A percentile compares a stretch with the other conserved stretches of the same genome.
These are phyloP conservation scores for Eilema sororculum DNA, from an alignment of 2,888 invertebrate genomes.

Conservation along the genomic window DNA sequence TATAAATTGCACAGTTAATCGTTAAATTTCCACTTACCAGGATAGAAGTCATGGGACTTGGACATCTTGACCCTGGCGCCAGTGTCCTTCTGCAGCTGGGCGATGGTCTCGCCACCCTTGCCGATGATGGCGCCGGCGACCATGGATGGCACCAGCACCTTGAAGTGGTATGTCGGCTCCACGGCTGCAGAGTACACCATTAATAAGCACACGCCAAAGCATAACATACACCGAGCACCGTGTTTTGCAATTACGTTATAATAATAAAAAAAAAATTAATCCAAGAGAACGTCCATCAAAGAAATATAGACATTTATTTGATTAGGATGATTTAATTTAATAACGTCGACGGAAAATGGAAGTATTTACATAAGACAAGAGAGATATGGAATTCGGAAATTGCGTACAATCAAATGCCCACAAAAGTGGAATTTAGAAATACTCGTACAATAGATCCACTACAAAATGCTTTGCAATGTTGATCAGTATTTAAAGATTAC, in stretches of 20 bases:
- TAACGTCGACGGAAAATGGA: conserved; percentile 14
- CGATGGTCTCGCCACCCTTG: conserved; percentile 99
- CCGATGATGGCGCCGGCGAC: conserved; percentile 99
- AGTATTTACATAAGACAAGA: conserved; percentile 31
- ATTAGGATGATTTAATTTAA: conserved; percentile 15
- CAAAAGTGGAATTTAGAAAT: not conserved
- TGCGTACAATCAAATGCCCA: conserved; percentile 5
- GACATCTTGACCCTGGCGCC: conserved; percentile 99
- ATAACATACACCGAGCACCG: conserved; percentile 51
- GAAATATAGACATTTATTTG: conserved; percentile 26
- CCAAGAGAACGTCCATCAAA: conserved; percentile 2
- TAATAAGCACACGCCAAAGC: conserved; percentile 39
- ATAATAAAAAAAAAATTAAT: conserved; percentile 10
- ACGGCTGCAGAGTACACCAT: conserved; percentile 86
- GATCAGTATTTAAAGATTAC: not conserved
- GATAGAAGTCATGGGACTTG: conserved; percentile 99
- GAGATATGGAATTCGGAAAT: conserved; percentile 2
- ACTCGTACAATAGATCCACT: not conserved
- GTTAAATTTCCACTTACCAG: conserved; percentile 89
- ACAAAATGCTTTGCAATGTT: not conserved
- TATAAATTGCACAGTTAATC: not conserved
- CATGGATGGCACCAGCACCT: conserved; percentile 98
- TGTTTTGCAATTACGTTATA: conserved; percentile 39
- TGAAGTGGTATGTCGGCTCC: conserved; percentile 97
- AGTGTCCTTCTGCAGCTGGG: conserved; percentile 98